A percentile compares a stretch with the other conserved stretches of the same genome.
These are phyloP conservation scores for Lasioglossum calceatum DNA, from an alignment of 2,888 invertebrate genomes.

Conservation along the genomic window DNA sequence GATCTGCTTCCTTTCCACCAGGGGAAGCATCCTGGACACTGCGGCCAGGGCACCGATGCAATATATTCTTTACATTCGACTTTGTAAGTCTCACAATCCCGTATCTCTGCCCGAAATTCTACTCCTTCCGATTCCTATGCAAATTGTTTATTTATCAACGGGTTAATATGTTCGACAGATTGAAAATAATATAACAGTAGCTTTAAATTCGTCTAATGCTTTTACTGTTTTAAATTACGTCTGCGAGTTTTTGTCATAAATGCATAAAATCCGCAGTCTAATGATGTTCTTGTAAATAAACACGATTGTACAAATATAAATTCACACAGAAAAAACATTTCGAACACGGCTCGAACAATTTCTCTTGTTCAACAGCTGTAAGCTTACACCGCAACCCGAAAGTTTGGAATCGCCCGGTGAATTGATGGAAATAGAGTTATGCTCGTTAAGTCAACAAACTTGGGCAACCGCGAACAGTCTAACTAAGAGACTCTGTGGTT, in stretches of 20 bases:
- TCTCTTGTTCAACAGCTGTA: neutral
- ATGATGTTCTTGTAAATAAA: too few species aligned
- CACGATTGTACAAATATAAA: neutral
- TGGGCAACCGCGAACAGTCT: neutral
- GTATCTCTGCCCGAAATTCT: neutral
- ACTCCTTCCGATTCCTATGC: neutral
- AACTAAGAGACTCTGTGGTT: neutral
- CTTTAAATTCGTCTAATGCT: too few species aligned
- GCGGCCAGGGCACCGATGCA: constrained; percentile 90
- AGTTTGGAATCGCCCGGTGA: neutral
- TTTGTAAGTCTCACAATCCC: constrained; percentile 86
- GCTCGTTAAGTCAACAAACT: constrained; percentile 5
- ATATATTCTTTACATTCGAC: constrained; percentile 91
- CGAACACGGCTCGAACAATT: neutral
- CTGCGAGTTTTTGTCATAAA: too few species aligned
- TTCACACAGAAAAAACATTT: neutral
- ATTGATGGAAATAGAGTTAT: neutral
- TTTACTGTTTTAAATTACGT: too few species aligned
- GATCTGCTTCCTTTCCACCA: constrained; percentile 90
- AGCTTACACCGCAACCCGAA: neutral
- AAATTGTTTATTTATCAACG: neutral
- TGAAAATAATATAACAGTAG: too few species aligned
- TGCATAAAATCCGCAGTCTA: too few species aligned
- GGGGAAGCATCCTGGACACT: constrained; percentile 93
- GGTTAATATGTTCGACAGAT: too few species aligned